Base-by-base conservation (phyloP, 2,797 vertebrate genomes). In the Delichon dasypus region DNA sequence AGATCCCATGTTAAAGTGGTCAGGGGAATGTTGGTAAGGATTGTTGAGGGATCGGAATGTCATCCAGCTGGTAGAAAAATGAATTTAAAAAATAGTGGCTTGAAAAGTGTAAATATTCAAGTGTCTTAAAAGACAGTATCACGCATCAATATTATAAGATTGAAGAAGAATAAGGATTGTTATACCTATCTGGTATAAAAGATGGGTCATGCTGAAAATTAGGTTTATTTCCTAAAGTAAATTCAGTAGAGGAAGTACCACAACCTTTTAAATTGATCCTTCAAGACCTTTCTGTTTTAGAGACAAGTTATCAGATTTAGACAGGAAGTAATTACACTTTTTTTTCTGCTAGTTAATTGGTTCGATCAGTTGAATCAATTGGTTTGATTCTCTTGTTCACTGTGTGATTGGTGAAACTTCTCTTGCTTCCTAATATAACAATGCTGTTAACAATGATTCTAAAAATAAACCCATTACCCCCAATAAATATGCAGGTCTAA, bases 1-100 rank as follows among this genome's bases (percentile, higher is more conserved):
- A 55, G 22, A 48, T 32, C 64, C 40, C 50, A 10, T 78, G 20
- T 61, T 72, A 11, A 11, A 17, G 8, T 47, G 21, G 3, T 42
- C 0, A 1, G 12, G 2, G 8, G 1, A 73, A 54, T 25, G 7
- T 45, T 73, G 10, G 3, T 32, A 65, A 66, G 30, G 83, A 45
- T 45, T 51, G 12, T 26, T 61, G 20, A 45, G 15, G 30, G 34
- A n/a, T 70, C 38, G 60, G 32, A 90, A 60, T 67, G 36, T 13
- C 17, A 22, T 54, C 25, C 20, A 55, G 17, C 27, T 54, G 53
- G 25, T 21, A 55, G 22, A 70, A 90, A 21, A 92, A 53, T 0
- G 32, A 32, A 48, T 73, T 23, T 42, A 2, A 32, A 48, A 70
- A 68, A 12, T 3, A 86, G 16, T 54, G n/a, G 15, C 78, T 87